phyloP scores from a whole-genome alignment of 2,888 invertebrate genomes.

The Dasysyrphus albostriatus region DNA sequence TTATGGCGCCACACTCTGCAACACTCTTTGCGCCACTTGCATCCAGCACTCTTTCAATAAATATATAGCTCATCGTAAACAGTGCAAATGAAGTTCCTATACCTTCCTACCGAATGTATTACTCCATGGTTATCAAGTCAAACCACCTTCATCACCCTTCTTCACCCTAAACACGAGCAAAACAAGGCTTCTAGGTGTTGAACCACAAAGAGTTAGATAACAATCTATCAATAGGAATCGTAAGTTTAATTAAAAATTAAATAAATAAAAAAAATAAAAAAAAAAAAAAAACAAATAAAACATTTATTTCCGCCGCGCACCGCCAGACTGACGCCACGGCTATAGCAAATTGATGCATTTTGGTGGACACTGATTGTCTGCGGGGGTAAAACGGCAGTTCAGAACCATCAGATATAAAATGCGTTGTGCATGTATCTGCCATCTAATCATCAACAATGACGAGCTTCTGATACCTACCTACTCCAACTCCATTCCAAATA shows the following conservation, averaged over 20 bases:
- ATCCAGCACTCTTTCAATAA: slow-evolving; percentile 21
- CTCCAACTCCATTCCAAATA: slow-evolving; percentile 26
- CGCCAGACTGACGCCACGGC: slow-evolving; percentile 58
- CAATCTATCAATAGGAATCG: slow-evolving; percentile 57
- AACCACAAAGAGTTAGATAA: slow-evolving; percentile 55
- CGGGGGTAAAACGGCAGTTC: background rate
- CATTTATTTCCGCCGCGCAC: slow-evolving; percentile 51
- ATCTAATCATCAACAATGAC: slow-evolving; percentile 65
- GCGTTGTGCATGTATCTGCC: slow-evolving; percentile 63
- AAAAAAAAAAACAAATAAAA: slow-evolving; percentile 34
- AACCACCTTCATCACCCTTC: slow-evolving; percentile 40
- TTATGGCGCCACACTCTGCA: slow-evolving; percentile 59
- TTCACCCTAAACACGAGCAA: slow-evolving; percentile 35
- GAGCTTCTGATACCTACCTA: slow-evolving; percentile 55
- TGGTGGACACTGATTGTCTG: background rate
- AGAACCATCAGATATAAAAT: slow-evolving; percentile 55
- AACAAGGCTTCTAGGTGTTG: slow-evolving; percentile 56
- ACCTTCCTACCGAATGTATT: slow-evolving; percentile 27
- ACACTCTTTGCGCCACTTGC: slow-evolving; percentile 25
- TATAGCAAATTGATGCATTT: slow-evolving; percentile 18
- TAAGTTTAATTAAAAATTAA: slow-evolving; percentile 67
- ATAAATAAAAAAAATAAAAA: slow-evolving; percentile 7
- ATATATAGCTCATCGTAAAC: slow-evolving; percentile 16
- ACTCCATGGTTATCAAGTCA: slow-evolving; percentile 42
- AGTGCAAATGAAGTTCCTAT: slow-evolving; percentile 36